phyloP scores from a whole-genome alignment of 2,888 invertebrate genomes.

The Acleris sparsana region DNA sequence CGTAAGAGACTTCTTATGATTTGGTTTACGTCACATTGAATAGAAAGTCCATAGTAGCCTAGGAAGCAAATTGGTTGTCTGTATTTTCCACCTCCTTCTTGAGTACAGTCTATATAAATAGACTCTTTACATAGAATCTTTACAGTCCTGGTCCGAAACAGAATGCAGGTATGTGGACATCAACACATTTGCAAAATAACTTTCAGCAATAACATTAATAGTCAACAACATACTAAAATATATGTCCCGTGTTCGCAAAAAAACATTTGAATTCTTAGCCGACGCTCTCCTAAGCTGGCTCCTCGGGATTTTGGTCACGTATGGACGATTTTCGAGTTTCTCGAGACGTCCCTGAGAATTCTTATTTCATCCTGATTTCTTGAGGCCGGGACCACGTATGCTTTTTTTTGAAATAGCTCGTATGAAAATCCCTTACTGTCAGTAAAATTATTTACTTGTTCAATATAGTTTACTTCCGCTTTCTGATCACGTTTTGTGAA shows the following conservation, averaged over 20 bases:
- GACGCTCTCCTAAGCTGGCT: slow-evolving; percentile 32
- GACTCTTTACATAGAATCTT: too few relatives aligned
- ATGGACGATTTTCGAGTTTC: slow-evolving; percentile 66
- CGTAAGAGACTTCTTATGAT: too few relatives aligned
- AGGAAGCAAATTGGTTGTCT: too few relatives aligned
- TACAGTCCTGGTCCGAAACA: too few relatives aligned
- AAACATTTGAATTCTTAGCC: slow-evolving; percentile 32
- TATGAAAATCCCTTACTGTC: slow-evolving; percentile 59
- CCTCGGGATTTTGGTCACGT: slow-evolving; percentile 59
- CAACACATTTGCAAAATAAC: too few relatives aligned
- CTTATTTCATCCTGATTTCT: slow-evolving; percentile 55
- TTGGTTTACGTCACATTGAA: too few relatives aligned
- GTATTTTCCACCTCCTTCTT: too few relatives aligned
- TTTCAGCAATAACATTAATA: slow-evolving; percentile 6
- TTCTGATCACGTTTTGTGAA: slow-evolving; percentile 61
- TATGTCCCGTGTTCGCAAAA: slow-evolving; percentile 25
- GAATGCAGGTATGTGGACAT: too few relatives aligned
- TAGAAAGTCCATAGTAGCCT: too few relatives aligned
- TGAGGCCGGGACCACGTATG: slow-evolving; percentile 49
- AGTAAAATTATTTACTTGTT: slow-evolving; percentile 69
- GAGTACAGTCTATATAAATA: too few relatives aligned
- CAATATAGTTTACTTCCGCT: slow-evolving; percentile 55
- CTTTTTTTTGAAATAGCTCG: slow-evolving; percentile 42
- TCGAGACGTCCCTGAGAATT: slow-evolving; percentile 55
- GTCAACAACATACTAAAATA: slow-evolving; percentile 28